Evolutionary conservation across 1,140 invertebrate genomes (phyloP).

Genomic region (Drosophila tropicalis): DNA sequence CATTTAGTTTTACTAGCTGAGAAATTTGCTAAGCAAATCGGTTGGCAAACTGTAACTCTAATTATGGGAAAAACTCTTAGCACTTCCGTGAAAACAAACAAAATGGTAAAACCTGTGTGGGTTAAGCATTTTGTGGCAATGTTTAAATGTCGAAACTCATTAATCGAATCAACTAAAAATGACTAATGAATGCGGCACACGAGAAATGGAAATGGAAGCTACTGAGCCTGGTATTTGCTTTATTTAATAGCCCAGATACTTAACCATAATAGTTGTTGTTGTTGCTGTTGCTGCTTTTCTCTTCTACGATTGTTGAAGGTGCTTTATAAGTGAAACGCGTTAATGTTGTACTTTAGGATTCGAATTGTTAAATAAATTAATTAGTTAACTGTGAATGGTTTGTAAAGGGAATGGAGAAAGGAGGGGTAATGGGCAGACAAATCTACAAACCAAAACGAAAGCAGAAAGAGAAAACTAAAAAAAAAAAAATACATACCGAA

Average conservation of each 20-base stretch:
- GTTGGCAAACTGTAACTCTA: slow-evolving; percentile 55
- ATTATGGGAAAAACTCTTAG: slow-evolving; percentile 76
- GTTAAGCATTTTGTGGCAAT: slow-evolving; percentile 42
- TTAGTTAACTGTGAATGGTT: background rate
- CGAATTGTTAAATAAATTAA: slow-evolving; percentile 17
- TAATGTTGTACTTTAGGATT: slow-evolving; percentile 15
- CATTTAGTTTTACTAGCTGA: slow-evolving; percentile 73
- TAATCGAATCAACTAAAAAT: slow-evolving; percentile 78
- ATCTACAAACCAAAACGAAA: background rate
- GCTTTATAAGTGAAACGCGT: slow-evolving; percentile 3
- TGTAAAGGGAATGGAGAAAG: too few relatives aligned
- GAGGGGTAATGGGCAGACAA: background rate
- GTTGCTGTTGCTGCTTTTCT: background rate
- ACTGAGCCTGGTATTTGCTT: background rate
- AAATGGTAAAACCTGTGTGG: slow-evolving; percentile 29
- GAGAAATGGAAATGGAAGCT: slow-evolving; percentile 43
- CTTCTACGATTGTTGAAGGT: background rate
- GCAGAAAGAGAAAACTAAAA: slow-evolving; percentile 4
- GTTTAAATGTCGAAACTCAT: slow-evolving; percentile 75
- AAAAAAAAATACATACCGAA: too few relatives aligned
- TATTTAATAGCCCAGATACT: slow-evolving; percentile 3
- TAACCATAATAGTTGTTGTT: slow-evolving; percentile 5
- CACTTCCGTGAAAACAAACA: slow-evolving; percentile 72
- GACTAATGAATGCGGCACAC: slow-evolving; percentile 62
- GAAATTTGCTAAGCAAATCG: slow-evolving; percentile 69